Percentiles rank a stretch among this genome's conserved stretches.
Evolutionary conservation across 30 jellyfish, hydroid and myxozoan genomes (phyloP).

Genomic region (Catostylus mosaicus): DNA sequence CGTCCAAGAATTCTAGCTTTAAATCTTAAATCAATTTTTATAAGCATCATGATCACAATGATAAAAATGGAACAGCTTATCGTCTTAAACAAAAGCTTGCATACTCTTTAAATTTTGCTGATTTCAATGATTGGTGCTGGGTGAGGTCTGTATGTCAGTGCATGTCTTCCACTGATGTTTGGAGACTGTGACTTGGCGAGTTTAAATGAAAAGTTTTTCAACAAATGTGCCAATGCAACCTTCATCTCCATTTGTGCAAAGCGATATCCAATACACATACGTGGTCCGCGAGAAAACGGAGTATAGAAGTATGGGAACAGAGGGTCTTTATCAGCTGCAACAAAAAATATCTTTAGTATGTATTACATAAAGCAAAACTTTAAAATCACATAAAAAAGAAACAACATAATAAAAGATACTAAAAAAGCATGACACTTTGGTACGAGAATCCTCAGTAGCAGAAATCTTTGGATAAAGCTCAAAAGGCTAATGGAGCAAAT

Average conservation of each 20-base stretch:
- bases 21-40: too few species aligned
- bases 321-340: constrained; percentile 45
- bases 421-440: too few species aligned
- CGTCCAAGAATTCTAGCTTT: too few species aligned
- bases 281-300: constrained; percentile 73
- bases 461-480: too few species aligned
- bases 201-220: constrained; percentile 31
- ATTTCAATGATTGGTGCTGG: constrained; percentile 61
- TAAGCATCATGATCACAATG: too few species aligned
- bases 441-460: too few species aligned
- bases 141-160: constrained; percentile 25
- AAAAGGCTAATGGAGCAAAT: too few species aligned
- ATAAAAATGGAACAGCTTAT: too few species aligned
- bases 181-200: constrained; percentile 48
- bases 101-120: constrained; percentile 1
- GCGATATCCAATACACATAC: constrained; percentile 76
- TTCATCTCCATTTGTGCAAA: constrained; percentile 66
- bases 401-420: too few species aligned
- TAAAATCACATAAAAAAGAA: too few species aligned
- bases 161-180: constrained; percentile 13
- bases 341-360: not conserved
- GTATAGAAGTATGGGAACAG: constrained; percentile 43
- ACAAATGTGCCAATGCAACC: constrained; percentile 46
- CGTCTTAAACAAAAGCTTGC: too few species aligned
- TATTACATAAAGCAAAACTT: not conserved